Evolutionary conservation across 2,797 vertebrate genomes (phyloP).

Genomic region (Hephaestus fuliginosus): DNA sequence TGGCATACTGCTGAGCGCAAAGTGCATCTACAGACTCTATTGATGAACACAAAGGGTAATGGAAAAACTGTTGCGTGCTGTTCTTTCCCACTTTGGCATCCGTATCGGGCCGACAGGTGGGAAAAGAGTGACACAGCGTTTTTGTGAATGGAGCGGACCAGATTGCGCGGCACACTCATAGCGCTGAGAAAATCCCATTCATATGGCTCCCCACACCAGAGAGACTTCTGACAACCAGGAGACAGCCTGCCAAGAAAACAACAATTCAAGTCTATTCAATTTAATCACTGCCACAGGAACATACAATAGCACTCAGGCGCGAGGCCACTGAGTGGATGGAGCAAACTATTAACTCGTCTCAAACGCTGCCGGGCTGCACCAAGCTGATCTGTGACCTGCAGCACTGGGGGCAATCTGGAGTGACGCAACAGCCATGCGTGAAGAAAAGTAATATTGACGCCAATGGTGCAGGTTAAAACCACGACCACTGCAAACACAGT

Average conservation of each 20-base stretch:
- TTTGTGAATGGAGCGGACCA: constrained; percentile 76
- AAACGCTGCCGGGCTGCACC: neutral
- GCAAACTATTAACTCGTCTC: constrained; percentile 24
- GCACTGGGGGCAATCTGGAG: neutral
- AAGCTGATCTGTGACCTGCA: constrained; percentile 12
- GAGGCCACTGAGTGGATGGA: neutral
- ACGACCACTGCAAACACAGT: neutral
- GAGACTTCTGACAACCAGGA: constrained; percentile 60
- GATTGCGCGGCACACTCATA: constrained; percentile 61
- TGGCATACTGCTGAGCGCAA: constrained; percentile 48
- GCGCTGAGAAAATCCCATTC: constrained; percentile 67
- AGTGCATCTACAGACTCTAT: constrained; percentile 58
- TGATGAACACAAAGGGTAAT: constrained; percentile 56
- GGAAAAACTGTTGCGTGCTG: constrained; percentile 47
- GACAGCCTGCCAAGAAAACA: constrained; percentile 65
- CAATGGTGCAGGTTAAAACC: neutral
- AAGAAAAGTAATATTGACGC: neutral
- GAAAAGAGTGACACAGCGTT: constrained; percentile 59
- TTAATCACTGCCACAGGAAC: constrained; percentile 45
- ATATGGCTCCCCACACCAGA: constrained; percentile 51
- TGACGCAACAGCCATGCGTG: neutral
- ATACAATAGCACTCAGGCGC: neutral
- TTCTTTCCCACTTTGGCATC: constrained; percentile 59
- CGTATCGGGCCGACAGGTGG: constrained; percentile 61
- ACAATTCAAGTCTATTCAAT: constrained; percentile 45